Evolutionary conservation across 2,113 vertebrate species (phyloP).

Genomic region (Zosterops hypoxanthus): DNA sequence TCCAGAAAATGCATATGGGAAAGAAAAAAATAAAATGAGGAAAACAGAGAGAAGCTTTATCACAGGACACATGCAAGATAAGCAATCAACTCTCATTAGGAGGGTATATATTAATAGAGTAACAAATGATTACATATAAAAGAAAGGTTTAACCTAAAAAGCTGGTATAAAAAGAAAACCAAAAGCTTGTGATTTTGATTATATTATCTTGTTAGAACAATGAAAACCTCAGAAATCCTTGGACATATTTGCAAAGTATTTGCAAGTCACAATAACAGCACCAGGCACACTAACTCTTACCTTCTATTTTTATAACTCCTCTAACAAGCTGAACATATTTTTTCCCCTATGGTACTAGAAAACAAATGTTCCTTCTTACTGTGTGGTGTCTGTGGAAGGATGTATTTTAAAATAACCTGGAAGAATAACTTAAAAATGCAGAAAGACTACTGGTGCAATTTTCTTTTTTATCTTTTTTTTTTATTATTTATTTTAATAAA

Average conservation of each 20-base stretch:
- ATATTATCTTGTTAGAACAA: not conserved
- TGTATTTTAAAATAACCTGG: not conserved
- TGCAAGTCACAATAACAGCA: not conserved
- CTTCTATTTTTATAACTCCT: slow-evolving; percentile 16
- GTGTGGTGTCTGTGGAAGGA: not conserved
- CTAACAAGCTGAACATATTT: not conserved
- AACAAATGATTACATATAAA: not conserved
- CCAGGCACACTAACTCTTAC: not conserved
- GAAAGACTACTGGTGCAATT: not conserved
- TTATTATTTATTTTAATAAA: not conserved
- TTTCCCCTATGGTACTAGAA: not conserved
- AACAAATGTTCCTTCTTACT: not conserved
- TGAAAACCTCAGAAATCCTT: not conserved
- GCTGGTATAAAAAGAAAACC: not conserved
- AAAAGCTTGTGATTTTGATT: not conserved
- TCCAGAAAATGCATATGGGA: not conserved
- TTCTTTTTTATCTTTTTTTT: not conserved
- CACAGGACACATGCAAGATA: not conserved
- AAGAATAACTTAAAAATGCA: not conserved
- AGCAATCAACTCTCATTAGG: not conserved
- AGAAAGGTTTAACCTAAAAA: not conserved
- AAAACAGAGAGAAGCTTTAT: not conserved
- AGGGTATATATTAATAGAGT: not conserved
- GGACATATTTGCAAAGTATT: not conserved
- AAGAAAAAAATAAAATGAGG: not conserved